phyloP scores from a whole-genome alignment of 2,888 invertebrate genomes.

The Campoplex capitator region DNA sequence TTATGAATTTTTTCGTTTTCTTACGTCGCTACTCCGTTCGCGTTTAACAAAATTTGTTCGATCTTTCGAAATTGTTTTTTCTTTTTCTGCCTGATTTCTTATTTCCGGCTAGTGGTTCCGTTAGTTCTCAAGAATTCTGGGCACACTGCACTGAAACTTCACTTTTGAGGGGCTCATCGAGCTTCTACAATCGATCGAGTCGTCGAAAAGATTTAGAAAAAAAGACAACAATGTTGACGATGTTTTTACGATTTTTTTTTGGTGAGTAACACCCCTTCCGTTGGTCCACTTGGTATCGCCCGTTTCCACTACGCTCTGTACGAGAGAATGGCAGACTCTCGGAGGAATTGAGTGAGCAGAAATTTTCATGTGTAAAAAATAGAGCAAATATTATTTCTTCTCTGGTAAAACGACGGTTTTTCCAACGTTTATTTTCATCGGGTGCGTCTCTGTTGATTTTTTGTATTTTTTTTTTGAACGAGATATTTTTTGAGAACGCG shows the following conservation, averaged over 20 bases:
- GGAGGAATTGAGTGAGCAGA: background rate
- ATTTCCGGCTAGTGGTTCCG: conserved; percentile 25
- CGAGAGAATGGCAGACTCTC: conserved; percentile 1
- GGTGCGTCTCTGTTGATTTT: background rate
- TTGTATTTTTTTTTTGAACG: background rate
- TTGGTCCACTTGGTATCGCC: conserved; percentile 58
- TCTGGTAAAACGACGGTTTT: background rate
- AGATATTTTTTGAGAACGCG: background rate
- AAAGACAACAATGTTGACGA: background rate
- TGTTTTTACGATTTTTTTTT: conserved; percentile 12
- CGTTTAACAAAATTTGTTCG: background rate
- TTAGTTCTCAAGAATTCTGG: conserved; percentile 13
- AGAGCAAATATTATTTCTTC: background rate
- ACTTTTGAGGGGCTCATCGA: conserved; percentile 1
- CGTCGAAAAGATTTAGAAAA: background rate
- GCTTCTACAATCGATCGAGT: background rate
- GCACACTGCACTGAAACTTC: conserved; percentile 39
- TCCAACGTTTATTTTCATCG: too few species aligned
- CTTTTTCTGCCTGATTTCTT: background rate
- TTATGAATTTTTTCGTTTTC: conserved; percentile 23
- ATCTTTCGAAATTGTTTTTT: background rate
- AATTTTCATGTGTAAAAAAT: conserved; percentile 15
- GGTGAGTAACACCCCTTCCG: conserved; percentile 49
- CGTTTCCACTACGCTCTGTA: conserved; percentile 15
- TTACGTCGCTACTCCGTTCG: background rate